Percentiles rank a stretch among this genome's conserved stretches.
Conservation (phyloP, 1,140 invertebrate species). For the Drosophila bifasciata region DNA sequence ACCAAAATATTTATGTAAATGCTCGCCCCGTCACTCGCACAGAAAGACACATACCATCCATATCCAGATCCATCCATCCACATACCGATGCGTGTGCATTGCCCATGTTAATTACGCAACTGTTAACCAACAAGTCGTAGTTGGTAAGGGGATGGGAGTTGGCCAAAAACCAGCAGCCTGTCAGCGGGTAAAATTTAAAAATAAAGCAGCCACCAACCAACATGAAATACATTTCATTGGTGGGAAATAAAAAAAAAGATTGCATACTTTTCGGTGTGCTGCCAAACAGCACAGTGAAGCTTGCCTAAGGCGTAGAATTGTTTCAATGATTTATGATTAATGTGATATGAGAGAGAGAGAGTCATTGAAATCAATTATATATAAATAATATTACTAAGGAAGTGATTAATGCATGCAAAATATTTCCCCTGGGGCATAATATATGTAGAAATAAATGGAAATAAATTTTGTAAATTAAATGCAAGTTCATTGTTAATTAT, state of each 20-base stretch:
- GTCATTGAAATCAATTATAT: neutral
- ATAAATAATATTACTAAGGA: no score
- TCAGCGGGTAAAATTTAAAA: constrained; percentile 60
- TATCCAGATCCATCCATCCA: no score
- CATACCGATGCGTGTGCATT: constrained; percentile 26
- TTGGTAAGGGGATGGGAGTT: constrained; percentile 1
- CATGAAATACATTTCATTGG: constrained; percentile 76
- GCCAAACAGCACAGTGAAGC: constrained; percentile 49
- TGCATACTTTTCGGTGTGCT: constrained; percentile 54
- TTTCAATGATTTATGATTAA: neutral
- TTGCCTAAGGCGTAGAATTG: constrained; percentile 45
- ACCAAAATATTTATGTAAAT: constrained; percentile 78
- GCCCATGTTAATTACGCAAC: constrained; percentile 68
- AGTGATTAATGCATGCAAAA: no score
- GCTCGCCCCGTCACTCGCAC: constrained; percentile 45
- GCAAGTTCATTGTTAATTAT: no score
- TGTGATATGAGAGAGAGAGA: no score
- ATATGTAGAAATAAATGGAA: neutral
- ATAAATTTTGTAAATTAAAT: neutral
- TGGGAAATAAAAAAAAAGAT: constrained; percentile 66
- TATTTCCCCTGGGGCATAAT: no score
- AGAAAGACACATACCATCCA: no score
- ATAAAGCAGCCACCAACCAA: constrained; percentile 38
- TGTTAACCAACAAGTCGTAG: constrained; percentile 35
- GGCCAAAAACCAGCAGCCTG: constrained; percentile 36